Evolutionary conservation across 1,140 invertebrate species (phyloP), one percentile per base, ranked within the genome.

Genomic region (Achroia grisella): DNA sequence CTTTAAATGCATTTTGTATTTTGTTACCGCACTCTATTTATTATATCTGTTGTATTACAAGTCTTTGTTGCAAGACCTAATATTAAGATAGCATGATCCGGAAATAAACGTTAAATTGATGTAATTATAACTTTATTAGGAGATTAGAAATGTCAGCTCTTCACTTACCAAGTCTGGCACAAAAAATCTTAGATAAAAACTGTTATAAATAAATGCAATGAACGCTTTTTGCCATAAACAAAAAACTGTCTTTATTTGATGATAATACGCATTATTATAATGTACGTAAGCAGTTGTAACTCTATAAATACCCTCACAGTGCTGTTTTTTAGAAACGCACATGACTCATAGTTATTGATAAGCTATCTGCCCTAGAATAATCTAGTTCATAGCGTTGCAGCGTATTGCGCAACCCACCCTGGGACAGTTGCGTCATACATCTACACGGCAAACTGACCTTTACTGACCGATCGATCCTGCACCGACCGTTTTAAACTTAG

Each of bases 351-450:
- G 17, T 23, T 23, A 23, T 17, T 2, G 14, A 37, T 17, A 37
- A 17, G 13, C 10, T 35, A 15, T 12, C 35, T 17, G 35, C 15
- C 35, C 35, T 37, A 37, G 35, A 37, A 37, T 37, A 10, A 37
- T 15, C 35, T 37, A 37, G 35, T 37, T 37, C 17, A 17, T 10
- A 37, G 17, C 13, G 33, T 81, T 78, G 77, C 71, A 71, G 56
- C 39, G 33, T 44, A 59, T 83, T 83, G 76, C 73, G 79, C 74
- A 83, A 83, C 48, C 39, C 49, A 62, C 65, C 65, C 69, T 64
- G 68, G 60, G 61, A 54, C 55, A 50, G 68, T 80, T 83, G 72
- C 76, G 79, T 83, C 74, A 83, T 65, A 65, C 58, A 23, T 23
- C 46, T 61, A 48, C 54, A 48, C 29, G 41, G 40, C 34, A 33